These are phyloP conservation scores for Fringilla coelebs DNA, from an alignment of 2,797 vertebrate species.

Conservation along the genomic window DNA sequence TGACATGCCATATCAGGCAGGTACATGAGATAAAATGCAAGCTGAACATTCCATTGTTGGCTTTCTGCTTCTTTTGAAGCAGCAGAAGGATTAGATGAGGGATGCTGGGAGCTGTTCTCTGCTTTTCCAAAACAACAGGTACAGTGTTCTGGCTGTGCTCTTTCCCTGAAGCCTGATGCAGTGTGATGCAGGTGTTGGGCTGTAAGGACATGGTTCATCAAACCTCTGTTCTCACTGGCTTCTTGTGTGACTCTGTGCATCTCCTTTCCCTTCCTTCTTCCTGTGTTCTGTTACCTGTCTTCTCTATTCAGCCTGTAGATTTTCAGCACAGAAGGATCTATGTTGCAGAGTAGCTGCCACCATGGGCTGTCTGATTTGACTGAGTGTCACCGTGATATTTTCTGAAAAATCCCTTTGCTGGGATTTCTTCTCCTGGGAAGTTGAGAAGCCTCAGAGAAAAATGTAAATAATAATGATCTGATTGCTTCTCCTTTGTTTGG, in stretches of 20 bases:
- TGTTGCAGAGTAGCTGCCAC: not conserved
- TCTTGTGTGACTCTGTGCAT: not conserved
- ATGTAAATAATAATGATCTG: too few relatives aligned
- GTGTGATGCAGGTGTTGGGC: not conserved
- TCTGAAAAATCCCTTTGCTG: too few relatives aligned
- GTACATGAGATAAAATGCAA: not conserved
- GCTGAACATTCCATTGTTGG: not conserved
- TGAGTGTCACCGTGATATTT: not conserved
- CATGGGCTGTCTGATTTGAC: not conserved
- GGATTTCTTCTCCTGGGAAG: too few relatives aligned
- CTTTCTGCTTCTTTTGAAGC: not conserved
- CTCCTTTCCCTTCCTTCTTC: not conserved
- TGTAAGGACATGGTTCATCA: not conserved
- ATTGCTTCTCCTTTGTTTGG: too few relatives aligned
- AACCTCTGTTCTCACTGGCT: not conserved
- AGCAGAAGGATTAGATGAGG: not conserved
- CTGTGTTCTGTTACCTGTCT: not conserved
- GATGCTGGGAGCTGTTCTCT: not conserved
- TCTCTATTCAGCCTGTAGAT: not conserved
- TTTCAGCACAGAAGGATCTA: not conserved
- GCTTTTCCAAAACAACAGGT: accelerated
- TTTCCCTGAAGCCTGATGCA: not conserved
- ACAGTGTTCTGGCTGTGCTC: not conserved
- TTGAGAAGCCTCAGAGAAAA: too few relatives aligned
- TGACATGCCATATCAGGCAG: not conserved